phyloP scores from a whole-genome alignment of 1,140 invertebrate genomes.

The Drosophila subpulchrella region DNA sequence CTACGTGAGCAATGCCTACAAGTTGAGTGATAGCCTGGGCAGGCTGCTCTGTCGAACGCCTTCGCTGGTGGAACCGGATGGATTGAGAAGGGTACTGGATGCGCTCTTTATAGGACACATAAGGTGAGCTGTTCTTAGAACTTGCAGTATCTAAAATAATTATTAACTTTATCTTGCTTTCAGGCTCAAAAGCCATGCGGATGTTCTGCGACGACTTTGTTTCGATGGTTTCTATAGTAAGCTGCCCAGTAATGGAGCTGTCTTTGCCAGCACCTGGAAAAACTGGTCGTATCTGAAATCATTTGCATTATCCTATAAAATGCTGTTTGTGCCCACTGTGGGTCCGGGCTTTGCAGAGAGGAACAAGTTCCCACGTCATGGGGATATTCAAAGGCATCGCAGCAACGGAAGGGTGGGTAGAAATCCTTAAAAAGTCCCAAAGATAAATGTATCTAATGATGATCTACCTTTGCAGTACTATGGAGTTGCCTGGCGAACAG shows the following conservation, averaged over 20 bases:
- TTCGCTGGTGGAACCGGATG: constrained; percentile 79
- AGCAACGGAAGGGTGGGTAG: constrained; percentile 85
- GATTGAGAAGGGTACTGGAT: constrained; percentile 85
- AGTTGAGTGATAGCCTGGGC: constrained; percentile 85
- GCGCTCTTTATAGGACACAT: constrained; percentile 86
- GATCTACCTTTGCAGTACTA: constrained; percentile 83
- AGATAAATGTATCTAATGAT: neutral
- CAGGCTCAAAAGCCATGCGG: constrained; percentile 80
- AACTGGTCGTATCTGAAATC: constrained; percentile 87
- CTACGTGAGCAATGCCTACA: constrained; percentile 87
- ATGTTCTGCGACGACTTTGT: constrained; percentile 84
- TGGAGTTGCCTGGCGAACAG: constrained; percentile 86
- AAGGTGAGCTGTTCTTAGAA: constrained; percentile 70
- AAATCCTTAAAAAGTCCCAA: too few species aligned
- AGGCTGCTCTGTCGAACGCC: constrained; percentile 84
- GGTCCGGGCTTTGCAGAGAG: constrained; percentile 87
- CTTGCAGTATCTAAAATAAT: neutral
- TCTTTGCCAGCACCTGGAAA: constrained; percentile 88
- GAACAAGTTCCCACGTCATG: constrained; percentile 86
- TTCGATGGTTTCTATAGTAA: constrained; percentile 89
- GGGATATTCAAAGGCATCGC: constrained; percentile 86
- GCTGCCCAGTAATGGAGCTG: constrained; percentile 87
- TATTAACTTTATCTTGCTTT: neutral
- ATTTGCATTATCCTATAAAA: constrained; percentile 86
- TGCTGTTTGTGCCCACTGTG: constrained; percentile 87